Percentiles rank a stretch among this genome's conserved stretches.
These are phyloP conservation scores for Opisthocomus hoazin DNA, from an alignment of 2,113 vertebrate species.

Conservation along the genomic window DNA sequence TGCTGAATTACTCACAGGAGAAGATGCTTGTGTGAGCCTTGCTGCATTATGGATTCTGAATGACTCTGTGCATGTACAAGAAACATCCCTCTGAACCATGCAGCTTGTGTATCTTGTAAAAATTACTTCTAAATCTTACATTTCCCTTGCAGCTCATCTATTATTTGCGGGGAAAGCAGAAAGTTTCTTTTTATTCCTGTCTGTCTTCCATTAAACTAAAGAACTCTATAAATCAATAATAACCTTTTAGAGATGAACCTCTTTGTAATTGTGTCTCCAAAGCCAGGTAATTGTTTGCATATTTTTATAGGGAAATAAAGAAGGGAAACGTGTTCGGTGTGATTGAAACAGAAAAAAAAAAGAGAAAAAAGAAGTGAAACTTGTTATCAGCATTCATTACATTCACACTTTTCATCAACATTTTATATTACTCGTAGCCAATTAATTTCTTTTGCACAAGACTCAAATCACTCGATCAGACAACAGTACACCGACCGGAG, in stretches of 20 bases:
- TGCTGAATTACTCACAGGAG: background rate
- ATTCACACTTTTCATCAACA: conserved; percentile 41
- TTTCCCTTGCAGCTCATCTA: conserved; percentile 60
- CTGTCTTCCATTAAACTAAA: conserved; percentile 74
- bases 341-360: background rate
- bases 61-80: background rate
- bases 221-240: conserved; percentile 74
- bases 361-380: background rate
- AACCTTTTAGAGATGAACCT: conserved; percentile 73
- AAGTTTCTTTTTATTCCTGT: conserved; percentile 56
- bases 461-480: conserved; percentile 41
- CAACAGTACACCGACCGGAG: background rate
- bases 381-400: conserved; percentile 34
- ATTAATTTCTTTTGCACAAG: conserved; percentile 60
- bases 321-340: conserved; percentile 33
- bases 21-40: background rate
- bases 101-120: conserved; percentile 28
- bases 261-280: conserved; percentile 73
- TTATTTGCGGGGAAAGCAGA: conserved; percentile 44
- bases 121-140: conserved; percentile 62
- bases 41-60: background rate
- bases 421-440: conserved; percentile 38
- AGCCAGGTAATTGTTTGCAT: conserved; percentile 78
- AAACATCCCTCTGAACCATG: background rate
- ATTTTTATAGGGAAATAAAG: conserved; percentile 70